A percentile compares a stretch with the other conserved stretches of the same genome.
phyloP scores from a whole-genome alignment of 37 sponge, comb jelly and placozoan species.

The Hormiphora californensis region DNA sequence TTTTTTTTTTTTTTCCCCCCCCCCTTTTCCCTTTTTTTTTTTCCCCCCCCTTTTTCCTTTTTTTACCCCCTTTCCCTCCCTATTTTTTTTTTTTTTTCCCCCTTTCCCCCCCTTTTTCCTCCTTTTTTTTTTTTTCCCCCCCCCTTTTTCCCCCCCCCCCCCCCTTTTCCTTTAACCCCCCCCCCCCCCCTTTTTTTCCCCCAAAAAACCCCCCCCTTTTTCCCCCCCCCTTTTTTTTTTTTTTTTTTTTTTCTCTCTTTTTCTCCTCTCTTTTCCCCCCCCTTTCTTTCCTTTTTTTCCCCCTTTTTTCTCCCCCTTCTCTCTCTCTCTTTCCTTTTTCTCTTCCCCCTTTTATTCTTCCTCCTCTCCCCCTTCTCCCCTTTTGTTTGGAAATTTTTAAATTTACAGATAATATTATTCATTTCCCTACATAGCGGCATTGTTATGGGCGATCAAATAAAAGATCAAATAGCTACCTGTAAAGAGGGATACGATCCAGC shows the following conservation, averaged over 20 bases:
- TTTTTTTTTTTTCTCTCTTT: not conserved
- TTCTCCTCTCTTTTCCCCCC: not conserved
- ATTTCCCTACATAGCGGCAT: no score
- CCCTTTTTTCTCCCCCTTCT: not conserved
- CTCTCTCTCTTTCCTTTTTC: not conserved
- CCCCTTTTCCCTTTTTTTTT: not conserved
- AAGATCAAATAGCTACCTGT: no score
- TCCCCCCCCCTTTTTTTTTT: not conserved
- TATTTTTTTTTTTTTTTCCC: not conserved
- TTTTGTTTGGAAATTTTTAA: not conserved
- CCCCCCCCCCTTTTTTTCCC: not conserved
- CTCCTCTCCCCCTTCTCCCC: not conserved
- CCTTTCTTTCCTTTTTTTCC: not conserved
- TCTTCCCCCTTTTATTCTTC: not conserved
- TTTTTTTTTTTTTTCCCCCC: not conserved
- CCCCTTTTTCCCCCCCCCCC: not conserved
- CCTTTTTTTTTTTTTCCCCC: not conserved
- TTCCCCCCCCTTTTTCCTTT: not conserved
- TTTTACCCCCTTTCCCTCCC: not conserved
- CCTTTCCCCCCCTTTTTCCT: not conserved
- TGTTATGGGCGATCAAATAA: no score
- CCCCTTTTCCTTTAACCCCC: not conserved
- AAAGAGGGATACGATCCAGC: no score
- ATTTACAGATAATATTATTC: not conserved
- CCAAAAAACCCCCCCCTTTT: not conserved